These are phyloP conservation scores for Drosophila longiperda DNA, from an alignment of 2,888 invertebrate genomes.

Conservation along the genomic window DNA sequence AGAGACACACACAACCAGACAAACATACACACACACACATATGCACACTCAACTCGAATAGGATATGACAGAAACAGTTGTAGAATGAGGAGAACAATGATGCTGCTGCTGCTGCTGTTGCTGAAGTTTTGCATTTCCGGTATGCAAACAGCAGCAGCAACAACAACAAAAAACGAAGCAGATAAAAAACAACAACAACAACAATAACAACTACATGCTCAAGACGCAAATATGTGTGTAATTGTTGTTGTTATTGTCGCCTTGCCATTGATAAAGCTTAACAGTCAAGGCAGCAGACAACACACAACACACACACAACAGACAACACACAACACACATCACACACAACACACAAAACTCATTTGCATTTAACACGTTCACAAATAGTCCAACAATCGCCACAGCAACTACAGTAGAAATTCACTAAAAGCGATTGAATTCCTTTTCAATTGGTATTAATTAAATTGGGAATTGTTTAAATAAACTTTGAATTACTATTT, in stretches of 20 bases:
- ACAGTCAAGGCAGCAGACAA: slow-evolving; percentile 34
- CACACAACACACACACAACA: slow-evolving; percentile 24
- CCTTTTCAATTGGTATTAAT: not conserved
- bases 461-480: not conserved
- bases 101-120: slow-evolving; percentile 52
- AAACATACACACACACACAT: slow-evolving; percentile 16
- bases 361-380: slow-evolving; percentile 77
- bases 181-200: slow-evolving; percentile 6
- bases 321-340: slow-evolving; percentile 20
- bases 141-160: slow-evolving; percentile 65
- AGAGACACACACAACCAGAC: slow-evolving; percentile 53
- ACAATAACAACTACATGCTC: slow-evolving; percentile 47
- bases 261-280: slow-evolving; percentile 59
- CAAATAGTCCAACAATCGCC: slow-evolving; percentile 17
- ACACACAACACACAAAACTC: slow-evolving; percentile 50
- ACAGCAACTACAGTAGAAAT: slow-evolving; percentile 33
- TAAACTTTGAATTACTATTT: not conserved
- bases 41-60: slow-evolving; percentile 27
- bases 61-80: slow-evolving; percentile 10
- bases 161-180: not conserved
- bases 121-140: slow-evolving; percentile 83
- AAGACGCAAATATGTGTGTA: slow-evolving; percentile 74
- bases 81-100: slow-evolving; percentile 18
- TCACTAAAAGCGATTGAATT: slow-evolving; percentile 14
- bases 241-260: slow-evolving; percentile 49